Base-by-base conservation (phyloP, 2,113 vertebrate genomes). In the Cranoglanis bouderius region DNA sequence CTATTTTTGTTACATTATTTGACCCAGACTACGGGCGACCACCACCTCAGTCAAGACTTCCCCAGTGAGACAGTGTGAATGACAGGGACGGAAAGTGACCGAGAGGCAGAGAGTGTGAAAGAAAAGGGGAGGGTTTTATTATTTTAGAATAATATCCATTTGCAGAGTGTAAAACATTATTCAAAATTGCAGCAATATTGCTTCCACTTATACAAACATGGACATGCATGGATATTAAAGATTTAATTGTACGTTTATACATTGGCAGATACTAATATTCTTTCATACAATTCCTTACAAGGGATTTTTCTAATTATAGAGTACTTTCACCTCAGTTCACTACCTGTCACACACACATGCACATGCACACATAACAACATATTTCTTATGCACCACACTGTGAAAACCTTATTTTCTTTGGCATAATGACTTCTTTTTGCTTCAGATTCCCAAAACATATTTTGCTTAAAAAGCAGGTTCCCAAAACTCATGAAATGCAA, bases 71-170 rank as follows among this genome's bases (percentile, higher is more conserved):
- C 26, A 18, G 7, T 55, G 29, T 35, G 29, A 51, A 80, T 51
- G 67, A 18, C 38, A 49, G 82, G 26, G n/a, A 35, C 1, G 8
- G 43, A 61, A 72, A 82, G 61, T 94, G 90, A 46, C 43, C 40
- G 6, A 38, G 35, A 72, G 32, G 7, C 67, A 1, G 0, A 77
- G 21, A 46, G 43, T 49, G 43, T 77, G 74, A 32, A 53, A 19
- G 7, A 19, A 32, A 81, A 53, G 18, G 1, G 16, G 14, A 53
- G 29, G n/a, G 49, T 32, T 81, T 55, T 19, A 53, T 81, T 53
- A 32, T 19, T 26, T 80, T n/a, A 19, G 1, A 55, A 32, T 81
- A 32, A 55, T 53, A 53, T 38, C 51, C 18, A 57, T 24, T 21
- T 35, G 49, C 51, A 35, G 35, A 59, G 32, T 59, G 55, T 59